Evolutionary conservation across 2,888 invertebrate genomes (phyloP).

Genomic region (Eupithecia centaureata): DNA sequence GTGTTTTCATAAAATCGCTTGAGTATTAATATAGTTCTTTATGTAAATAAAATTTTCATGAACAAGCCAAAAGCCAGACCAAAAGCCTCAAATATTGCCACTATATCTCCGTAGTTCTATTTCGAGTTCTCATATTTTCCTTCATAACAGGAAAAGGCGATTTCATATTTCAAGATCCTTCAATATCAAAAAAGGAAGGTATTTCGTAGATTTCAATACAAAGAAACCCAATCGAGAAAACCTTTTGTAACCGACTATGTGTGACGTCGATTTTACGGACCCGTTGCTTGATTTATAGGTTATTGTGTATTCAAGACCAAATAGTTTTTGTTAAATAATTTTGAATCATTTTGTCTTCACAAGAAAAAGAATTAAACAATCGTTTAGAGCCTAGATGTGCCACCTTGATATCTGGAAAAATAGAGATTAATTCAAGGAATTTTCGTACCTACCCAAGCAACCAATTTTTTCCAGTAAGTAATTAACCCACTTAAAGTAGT

Average conservation of each 20-base stretch:
- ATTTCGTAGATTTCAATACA: slow-evolving; percentile 7
- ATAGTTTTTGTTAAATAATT: too few species aligned
- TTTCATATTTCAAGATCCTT: not conserved
- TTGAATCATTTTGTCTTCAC: too few species aligned
- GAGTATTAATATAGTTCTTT: too few species aligned
- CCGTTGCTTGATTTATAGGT: not conserved
- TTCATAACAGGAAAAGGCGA: not conserved
- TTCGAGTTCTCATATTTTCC: not conserved
- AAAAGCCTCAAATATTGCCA: not conserved
- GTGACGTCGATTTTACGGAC: not conserved
- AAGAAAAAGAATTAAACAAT: too few species aligned
- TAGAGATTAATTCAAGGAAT: not conserved
- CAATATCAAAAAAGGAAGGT: not conserved
- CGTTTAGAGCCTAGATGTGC: too few species aligned
- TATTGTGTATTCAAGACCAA: too few species aligned
- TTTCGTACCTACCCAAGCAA: not conserved
- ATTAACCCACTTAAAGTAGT: too few species aligned
- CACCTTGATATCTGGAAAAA: too few species aligned
- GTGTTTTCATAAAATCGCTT: too few species aligned
- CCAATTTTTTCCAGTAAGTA: not conserved
- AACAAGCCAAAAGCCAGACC: too few species aligned
- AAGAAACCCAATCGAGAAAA: slow-evolving; percentile 1
- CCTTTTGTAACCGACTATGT: slow-evolving; percentile 2
- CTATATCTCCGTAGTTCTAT: not conserved
- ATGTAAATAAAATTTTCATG: too few species aligned